Evolutionary conservation across 2,888 invertebrate genomes (phyloP).

Genomic region (Fissipunctia ypsillon): DNA sequence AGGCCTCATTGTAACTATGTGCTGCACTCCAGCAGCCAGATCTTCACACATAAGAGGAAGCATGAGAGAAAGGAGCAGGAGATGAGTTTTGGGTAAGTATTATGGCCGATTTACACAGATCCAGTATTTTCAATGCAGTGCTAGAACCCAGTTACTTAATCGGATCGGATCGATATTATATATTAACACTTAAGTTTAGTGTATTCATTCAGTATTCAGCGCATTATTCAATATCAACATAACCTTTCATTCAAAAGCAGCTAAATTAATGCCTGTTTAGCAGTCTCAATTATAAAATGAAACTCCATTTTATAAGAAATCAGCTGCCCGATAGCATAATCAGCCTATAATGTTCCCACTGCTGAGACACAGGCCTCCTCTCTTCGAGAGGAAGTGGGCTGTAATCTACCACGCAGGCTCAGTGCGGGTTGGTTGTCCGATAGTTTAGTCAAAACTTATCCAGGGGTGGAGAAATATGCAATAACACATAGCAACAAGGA

Average conservation of each 20-base stretch:
- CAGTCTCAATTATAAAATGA: not conserved
- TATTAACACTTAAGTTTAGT: not conserved
- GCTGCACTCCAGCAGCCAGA: conserved; percentile 98
- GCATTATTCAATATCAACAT: not conserved
- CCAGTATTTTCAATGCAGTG: not conserved
- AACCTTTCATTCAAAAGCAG: not conserved
- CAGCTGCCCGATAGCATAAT: no score
- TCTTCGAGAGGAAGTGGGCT: no score
- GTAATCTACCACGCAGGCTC: no score
- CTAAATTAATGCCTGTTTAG: not conserved
- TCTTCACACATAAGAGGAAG: conserved; percentile 99
- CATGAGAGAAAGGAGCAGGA: conserved; percentile 98
- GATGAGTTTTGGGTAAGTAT: conserved; percentile 94
- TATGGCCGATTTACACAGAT: not conserved
- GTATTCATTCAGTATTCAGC: not conserved
- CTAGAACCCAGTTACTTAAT: not conserved
- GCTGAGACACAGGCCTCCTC: no score
- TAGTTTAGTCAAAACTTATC: not conserved
- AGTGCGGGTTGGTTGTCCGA: no score
- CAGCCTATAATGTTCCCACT: no score
- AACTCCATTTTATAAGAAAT: not conserved
- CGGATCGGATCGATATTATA: not conserved
- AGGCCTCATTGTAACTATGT: conserved; percentile 98
- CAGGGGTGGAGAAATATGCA: no score
- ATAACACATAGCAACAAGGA: not conserved